A percentile compares a stretch with the other conserved stretches of the same genome.
Conservation (phyloP, 2,888 invertebrate species). For the Hanleya hanleyi region DNA sequence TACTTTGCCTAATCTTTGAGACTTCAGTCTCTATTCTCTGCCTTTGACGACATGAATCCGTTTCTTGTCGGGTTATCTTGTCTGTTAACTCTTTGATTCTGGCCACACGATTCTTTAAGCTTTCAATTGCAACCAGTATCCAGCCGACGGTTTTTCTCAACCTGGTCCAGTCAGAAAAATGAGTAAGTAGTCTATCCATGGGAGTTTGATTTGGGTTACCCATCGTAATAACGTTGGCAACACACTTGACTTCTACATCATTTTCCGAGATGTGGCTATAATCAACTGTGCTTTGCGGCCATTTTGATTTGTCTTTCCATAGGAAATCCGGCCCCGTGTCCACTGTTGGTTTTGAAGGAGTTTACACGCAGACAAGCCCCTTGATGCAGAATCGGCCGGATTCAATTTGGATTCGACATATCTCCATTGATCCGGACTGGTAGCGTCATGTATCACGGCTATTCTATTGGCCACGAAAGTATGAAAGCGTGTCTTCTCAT, state of each 20-base stretch:
- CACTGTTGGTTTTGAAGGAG: background rate
- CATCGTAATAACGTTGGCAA: background rate
- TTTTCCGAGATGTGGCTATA: background rate
- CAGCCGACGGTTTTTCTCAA: background rate
- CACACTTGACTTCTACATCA: background rate
- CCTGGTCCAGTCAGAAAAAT: background rate
- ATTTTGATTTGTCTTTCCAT: background rate
- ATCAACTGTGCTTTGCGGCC: background rate
- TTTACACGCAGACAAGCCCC: background rate
- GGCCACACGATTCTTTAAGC: background rate
- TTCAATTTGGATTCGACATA: background rate
- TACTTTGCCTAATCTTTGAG: too few relatives aligned
- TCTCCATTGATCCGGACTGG: background rate
- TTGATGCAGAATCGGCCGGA: background rate
- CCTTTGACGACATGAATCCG: too few relatives aligned
- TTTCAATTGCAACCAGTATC: background rate
- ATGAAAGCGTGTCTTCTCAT: slow-evolving; percentile 17
- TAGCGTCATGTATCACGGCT: background rate
- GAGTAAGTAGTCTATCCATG: background rate
- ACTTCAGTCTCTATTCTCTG: too few relatives aligned
- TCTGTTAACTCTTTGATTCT: background rate
- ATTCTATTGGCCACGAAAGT: slow-evolving; percentile 28
- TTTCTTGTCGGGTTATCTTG: too few relatives aligned
- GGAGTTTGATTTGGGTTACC: background rate
- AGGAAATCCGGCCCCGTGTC: background rate